These are phyloP conservation scores for Drosophila hawaiiensis DNA, from an alignment of 2,888 invertebrate genomes.

Conservation along the genomic window DNA sequence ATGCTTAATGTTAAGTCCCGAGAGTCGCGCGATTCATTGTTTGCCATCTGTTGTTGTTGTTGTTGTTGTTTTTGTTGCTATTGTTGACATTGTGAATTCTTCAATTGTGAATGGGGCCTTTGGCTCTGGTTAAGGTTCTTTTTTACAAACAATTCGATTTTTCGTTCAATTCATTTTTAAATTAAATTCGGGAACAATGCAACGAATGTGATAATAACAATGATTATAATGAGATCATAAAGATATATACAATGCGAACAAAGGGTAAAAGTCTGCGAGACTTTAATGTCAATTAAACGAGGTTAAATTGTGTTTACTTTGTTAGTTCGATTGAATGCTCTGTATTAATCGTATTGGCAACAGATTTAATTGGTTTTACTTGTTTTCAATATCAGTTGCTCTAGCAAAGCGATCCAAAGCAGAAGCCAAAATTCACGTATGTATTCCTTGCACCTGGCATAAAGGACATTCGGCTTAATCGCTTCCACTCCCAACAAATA, in stretches of 20 bases:
- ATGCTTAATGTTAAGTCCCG: conserved; percentile 45
- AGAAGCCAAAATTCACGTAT: neutral
- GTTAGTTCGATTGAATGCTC: conserved; percentile 49
- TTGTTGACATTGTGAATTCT: conserved; percentile 60
- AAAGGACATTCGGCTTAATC: conserved; percentile 13
- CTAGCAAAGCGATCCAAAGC: neutral
- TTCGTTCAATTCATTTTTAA: conserved; percentile 56
- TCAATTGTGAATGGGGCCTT: conserved; percentile 69
- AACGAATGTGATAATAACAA: conserved; percentile 70
- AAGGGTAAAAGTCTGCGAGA: conserved; percentile 53
- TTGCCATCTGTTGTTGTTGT: conserved; percentile 60
- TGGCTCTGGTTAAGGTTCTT: conserved; percentile 22
- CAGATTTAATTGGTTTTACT: conserved; percentile 7
- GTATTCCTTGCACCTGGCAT: conserved; percentile 53
- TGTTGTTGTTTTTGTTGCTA: conserved; percentile 65
- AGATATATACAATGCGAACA: conserved; percentile 55
- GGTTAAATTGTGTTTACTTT: conserved; percentile 58
- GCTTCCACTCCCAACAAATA: conserved; percentile 8
- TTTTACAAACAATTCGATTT: conserved; percentile 34
- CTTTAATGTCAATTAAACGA: conserved; percentile 56
- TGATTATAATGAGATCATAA: conserved; percentile 60
- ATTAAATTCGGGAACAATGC: conserved; percentile 74
- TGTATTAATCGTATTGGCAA: conserved; percentile 37
- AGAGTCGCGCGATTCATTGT: conserved; percentile 65
- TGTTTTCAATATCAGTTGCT: conserved; percentile 2